A percentile compares a stretch with the other conserved stretches of the same genome.
Evolutionary conservation across 2,797 vertebrate genomes (phyloP).

Genomic region (Pangasius sanitwongsei): DNA sequence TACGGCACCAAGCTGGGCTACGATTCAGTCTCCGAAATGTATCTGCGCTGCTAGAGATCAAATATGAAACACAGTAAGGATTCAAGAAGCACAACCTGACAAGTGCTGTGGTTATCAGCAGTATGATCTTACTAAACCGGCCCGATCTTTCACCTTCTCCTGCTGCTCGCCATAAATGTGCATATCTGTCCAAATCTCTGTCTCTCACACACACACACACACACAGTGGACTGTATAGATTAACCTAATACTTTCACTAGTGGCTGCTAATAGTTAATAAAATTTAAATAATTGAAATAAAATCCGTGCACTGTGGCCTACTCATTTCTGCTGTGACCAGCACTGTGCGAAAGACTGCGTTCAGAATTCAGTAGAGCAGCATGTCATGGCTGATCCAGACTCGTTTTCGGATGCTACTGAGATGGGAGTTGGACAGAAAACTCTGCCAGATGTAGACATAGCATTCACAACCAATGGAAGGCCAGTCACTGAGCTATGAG

Average conservation of each 20-base stretch:
- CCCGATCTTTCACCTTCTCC: conserved; percentile 54
- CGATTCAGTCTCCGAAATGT: conserved; percentile 57
- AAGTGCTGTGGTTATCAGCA: conserved; percentile 70
- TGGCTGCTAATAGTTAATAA: neutral
- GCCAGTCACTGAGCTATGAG: neutral
- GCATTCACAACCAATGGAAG: neutral
- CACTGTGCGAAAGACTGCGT: neutral
- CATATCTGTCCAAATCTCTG: conserved; percentile 49
- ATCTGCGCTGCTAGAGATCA: conserved; percentile 35
- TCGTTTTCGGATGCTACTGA: neutral
- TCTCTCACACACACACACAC: neutral
- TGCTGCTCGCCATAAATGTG: conserved; percentile 19
- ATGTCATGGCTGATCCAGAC: neutral
- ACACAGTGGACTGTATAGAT: neutral
- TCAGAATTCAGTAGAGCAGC: neutral
- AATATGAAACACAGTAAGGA: conserved; percentile 61
- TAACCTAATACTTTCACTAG: neutral
- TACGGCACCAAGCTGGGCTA: conserved; percentile 72
- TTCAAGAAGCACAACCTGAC: conserved; percentile 59
- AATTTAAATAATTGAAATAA: too few relatives aligned
- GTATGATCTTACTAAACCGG: conserved; percentile 65
- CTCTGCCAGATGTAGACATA: neutral
- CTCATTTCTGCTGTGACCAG: neutral
- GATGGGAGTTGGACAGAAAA: neutral
- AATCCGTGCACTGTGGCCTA: too few relatives aligned